phyloP scores from a whole-genome alignment of 2,888 invertebrate species.

The Drosophila kanekoi region DNA sequence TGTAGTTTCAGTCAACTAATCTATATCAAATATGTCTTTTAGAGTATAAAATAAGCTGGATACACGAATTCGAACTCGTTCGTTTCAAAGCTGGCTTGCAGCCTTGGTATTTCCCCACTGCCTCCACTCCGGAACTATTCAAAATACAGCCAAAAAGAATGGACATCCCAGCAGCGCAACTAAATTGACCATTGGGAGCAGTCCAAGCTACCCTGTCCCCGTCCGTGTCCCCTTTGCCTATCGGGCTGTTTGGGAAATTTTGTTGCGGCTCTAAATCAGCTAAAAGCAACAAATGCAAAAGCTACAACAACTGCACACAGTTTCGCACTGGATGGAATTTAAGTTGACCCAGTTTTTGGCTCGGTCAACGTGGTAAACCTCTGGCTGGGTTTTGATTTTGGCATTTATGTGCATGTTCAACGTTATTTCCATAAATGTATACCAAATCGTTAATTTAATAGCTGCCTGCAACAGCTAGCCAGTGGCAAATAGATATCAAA shows the following conservation, averaged over 20 bases:
- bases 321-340: conserved; percentile 3
- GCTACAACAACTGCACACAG: background rate
- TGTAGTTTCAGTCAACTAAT: too few species aligned
- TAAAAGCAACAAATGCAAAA: conserved; percentile 5
- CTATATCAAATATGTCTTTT: too few species aligned
- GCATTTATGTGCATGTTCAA: conserved; percentile 24
- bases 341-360: conserved; percentile 40
- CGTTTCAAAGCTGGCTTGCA: too few species aligned
- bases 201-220: background rate
- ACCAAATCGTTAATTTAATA: conserved; percentile 40
- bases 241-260: conserved; percentile 15
- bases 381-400: conserved; percentile 20
- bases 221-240: too few species aligned
- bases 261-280: conserved; percentile 11
- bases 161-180: too few species aligned
- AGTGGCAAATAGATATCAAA: background rate
- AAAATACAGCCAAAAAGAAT: too few species aligned
- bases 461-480: conserved; percentile 5
- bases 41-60: too few species aligned
- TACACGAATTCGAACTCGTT: too few species aligned
- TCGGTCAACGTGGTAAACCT: background rate
- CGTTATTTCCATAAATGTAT: conserved; percentile 32
- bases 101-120: too few species aligned
- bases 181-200: background rate
- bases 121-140: too few species aligned